phyloP scores from a whole-genome alignment of 2,797 vertebrate species.

The Diplodus puntazzo region DNA sequence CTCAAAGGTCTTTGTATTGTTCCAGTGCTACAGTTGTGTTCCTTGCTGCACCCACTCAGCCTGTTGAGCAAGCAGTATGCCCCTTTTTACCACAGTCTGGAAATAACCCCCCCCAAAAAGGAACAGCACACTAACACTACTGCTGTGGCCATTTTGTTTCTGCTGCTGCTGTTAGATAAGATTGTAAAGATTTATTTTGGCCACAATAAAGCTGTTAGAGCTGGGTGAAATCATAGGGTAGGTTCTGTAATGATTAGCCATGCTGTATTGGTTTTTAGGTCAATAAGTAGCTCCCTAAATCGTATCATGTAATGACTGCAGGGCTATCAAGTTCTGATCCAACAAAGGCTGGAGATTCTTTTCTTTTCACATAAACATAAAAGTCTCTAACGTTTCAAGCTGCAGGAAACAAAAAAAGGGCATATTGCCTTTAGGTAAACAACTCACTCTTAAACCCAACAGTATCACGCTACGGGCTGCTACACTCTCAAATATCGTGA shows the following conservation, averaged over 20 bases:
- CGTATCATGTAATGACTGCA: constrained; percentile 48
- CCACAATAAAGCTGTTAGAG: constrained; percentile 43
- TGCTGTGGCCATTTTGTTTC: constrained; percentile 49
- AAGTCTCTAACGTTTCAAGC: neutral
- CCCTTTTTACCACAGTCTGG: constrained; percentile 55
- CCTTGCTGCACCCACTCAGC: constrained; percentile 68
- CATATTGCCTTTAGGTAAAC: constrained; percentile 11
- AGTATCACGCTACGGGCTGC: neutral
- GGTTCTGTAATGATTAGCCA: constrained; percentile 64
- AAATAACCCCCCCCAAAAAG: constrained; percentile 44
- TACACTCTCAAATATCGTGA: constrained; percentile 28
- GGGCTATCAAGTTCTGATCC: constrained; percentile 11
- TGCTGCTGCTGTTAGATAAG: constrained; percentile 7
- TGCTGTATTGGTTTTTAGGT: constrained; percentile 58
- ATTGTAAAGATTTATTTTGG: constrained; percentile 41
- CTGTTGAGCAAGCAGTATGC: constrained; percentile 63
- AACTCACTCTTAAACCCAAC: neutral
- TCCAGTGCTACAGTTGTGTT: constrained; percentile 66
- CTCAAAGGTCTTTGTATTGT: constrained; percentile 77
- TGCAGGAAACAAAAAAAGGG: neutral
- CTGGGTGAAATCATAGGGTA: constrained; percentile 43
- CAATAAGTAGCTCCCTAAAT: constrained; percentile 63
- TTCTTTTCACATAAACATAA: constrained; percentile 5
- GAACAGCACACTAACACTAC: constrained; percentile 15
- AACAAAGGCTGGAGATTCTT: neutral